These are phyloP conservation scores for Sebastolobus altivelis DNA, from an alignment of 2,797 vertebrate genomes.

Conservation along the genomic window DNA sequence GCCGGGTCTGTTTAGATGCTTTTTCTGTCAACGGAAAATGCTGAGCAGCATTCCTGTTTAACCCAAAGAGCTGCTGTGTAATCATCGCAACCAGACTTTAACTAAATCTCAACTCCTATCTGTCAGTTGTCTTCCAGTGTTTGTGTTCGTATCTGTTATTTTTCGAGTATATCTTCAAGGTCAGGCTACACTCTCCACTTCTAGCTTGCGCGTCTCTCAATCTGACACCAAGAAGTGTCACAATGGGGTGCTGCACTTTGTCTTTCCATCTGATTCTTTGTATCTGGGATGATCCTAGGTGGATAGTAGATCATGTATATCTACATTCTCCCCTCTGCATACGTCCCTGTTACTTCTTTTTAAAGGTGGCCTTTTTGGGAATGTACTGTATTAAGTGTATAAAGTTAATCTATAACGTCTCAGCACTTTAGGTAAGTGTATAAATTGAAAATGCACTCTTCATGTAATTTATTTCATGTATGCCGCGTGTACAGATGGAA, in stretches of 20 bases:
- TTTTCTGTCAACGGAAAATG: background rate
- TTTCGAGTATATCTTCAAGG: background rate
- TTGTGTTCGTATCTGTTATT: constrained; percentile 8
- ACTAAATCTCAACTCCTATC: background rate
- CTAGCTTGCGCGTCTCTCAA: background rate
- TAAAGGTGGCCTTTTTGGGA: constrained; percentile 66
- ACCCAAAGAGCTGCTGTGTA: background rate
- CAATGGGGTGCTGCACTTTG: background rate
- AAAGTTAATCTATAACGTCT: constrained; percentile 31
- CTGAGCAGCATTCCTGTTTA: background rate
- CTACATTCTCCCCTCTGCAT: background rate
- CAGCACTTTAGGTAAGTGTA: constrained; percentile 65
- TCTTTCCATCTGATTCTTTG: background rate
- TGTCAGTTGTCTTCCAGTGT: constrained; percentile 16
- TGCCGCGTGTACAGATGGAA: constrained; percentile 46
- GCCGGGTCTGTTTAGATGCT: background rate
- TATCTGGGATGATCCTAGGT: background rate
- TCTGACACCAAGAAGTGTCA: background rate
- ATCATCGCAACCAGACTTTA: background rate
- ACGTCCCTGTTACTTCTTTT: constrained; percentile 32
- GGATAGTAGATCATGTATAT: background rate
- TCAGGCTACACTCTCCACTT: background rate
- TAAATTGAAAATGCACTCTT: constrained; percentile 35
- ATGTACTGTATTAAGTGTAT: constrained; percentile 33
- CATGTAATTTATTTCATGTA: constrained; percentile 48